Evolutionary conservation across 2,888 invertebrate species (phyloP), one percentile per base, ranked within the genome.

Genomic region (Hydraecia micacea): DNA sequence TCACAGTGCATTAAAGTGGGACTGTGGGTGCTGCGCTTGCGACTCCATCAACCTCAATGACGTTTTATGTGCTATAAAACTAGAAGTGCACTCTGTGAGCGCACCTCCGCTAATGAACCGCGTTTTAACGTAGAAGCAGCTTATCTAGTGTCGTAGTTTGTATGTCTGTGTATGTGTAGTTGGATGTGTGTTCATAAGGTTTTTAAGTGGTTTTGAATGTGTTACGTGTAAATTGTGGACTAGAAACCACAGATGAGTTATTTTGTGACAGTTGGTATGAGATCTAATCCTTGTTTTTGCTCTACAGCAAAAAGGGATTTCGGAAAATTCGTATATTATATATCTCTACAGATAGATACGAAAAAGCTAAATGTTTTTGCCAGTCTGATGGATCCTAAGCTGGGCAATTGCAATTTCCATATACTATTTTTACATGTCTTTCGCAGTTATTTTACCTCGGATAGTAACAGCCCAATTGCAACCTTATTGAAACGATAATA

Each of bases 41-140:
- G 83, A 81, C 88, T 90, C 90, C 90, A 90, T 90, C 87, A 86
- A 72, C 71, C 86, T 86, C 83, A 85, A 88, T 87, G 87, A 83
- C 88, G 85, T 86, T 90, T 90, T 90, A 90, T 90, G 87, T 46
- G 72, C 77, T 71, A 89, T 90, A 90, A 90, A 90, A 87, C 82
- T 84, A 83, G 76, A 71, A 88, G 88, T 87, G 88, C 88, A 88
- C 93, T 93, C 92, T 91, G 90, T 85, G 91, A 90, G 90, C 92
- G 91, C 80, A 86, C 83, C 87, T 81, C 77, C 78, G 80, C 86
- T 88, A 88, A 88, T 88, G 88, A 88, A 88, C 87, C 85, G 77
- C 71, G 60, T 78, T 86, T 83, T 84, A 84, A 75, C 73, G 71
- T 79, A 81, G 82, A 81, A 83, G 82, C 79, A 80, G 70, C 77